These are phyloP conservation scores for Pelodiscus sinensis DNA, from an alignment of 2,113 vertebrate species.

Conservation along the genomic window DNA sequence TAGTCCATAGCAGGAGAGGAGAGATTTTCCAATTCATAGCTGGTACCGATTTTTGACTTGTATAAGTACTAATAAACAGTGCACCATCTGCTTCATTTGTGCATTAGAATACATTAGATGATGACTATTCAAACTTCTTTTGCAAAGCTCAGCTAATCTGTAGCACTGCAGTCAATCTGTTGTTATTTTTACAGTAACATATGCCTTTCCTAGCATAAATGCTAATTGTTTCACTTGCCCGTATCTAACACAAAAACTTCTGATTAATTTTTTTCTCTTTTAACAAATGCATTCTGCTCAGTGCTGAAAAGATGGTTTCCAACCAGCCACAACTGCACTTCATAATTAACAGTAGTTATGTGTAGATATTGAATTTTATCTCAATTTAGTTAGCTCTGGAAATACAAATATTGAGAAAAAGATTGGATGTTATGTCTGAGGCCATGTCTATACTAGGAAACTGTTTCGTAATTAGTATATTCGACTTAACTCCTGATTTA, in stretches of 20 bases:
- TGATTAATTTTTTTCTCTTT: not conserved
- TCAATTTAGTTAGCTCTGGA: not conserved
- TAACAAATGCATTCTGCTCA: not conserved
- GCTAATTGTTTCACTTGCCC: not conserved
- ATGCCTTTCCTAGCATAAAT: not conserved
- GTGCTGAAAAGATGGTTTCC: not conserved
- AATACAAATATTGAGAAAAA: not conserved
- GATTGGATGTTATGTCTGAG: not conserved
- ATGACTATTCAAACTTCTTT: not conserved
- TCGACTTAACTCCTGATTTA: too few species aligned
- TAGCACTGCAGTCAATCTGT: not conserved
- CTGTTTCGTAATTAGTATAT: too few species aligned
- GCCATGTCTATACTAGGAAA: too few species aligned
- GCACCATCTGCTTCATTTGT: conserved; percentile 34
- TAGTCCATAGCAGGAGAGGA: not conserved
- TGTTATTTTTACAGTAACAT: conserved; percentile 1
- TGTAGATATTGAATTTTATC: not conserved
- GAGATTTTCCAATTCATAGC: not conserved
- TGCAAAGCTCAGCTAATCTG: conserved; percentile 25
- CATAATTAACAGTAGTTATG: not conserved
- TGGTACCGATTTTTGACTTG: not conserved
- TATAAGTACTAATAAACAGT: not conserved
- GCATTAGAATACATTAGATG: not conserved
- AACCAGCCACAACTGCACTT: not conserved
- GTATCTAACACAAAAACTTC: conserved; percentile 10